Base-by-base conservation (phyloP, 2,113 vertebrate species). In the Rhea pennata region DNA sequence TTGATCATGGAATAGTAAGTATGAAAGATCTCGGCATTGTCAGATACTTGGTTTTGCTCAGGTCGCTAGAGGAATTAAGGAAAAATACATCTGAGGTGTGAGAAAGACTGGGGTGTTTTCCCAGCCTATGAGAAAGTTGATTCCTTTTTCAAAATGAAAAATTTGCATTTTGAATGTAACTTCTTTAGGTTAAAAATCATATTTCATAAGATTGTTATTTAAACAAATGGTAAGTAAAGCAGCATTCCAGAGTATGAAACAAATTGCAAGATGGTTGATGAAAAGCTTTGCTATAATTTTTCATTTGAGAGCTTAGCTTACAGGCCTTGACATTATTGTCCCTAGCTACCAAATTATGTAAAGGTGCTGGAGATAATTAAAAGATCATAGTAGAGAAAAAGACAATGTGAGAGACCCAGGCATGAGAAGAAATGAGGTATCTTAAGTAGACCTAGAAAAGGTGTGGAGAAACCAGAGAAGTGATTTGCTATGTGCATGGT, bases 1-100 rank as follows among this genome's bases (percentile, higher is more conserved):
- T 97, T 99, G 42, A 97, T 99, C 88, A 98, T 99, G 98, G 99
- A 99, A 97, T 99, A 98, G 99, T 99, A 97, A 98, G 99, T 98
- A 69, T 62, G 73, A 73, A 70, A 50, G 4, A 70, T 75, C 31
- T 83, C 4, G 66, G 23, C 80, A 12, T 15, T 84, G 7, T 51
- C 31, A 73, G 72, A 51, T 70, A 11, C 39, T 42, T 80, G 62
- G 23, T 42, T 59, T 91, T 93, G 50, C 48, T 80, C 31, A 40
- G 64, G 56, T 76, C 61, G 17, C 48, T 50, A 19, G 40, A 66
- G 23, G 50, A 75, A 87, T 54, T 15, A 12, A 23, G 22, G 24
- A 72, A 22, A 36, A 33, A 44, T 71, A 75, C 71, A 51, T 92
- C n/a, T 33, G 22, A 76, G 54, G 21, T 81, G 20, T 56, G 26